A percentile compares a stretch with the other conserved stretches of the same genome.
phyloP scores from a whole-genome alignment of 2,888 invertebrate genomes.

The Rhogogaster chlorosoma region DNA sequence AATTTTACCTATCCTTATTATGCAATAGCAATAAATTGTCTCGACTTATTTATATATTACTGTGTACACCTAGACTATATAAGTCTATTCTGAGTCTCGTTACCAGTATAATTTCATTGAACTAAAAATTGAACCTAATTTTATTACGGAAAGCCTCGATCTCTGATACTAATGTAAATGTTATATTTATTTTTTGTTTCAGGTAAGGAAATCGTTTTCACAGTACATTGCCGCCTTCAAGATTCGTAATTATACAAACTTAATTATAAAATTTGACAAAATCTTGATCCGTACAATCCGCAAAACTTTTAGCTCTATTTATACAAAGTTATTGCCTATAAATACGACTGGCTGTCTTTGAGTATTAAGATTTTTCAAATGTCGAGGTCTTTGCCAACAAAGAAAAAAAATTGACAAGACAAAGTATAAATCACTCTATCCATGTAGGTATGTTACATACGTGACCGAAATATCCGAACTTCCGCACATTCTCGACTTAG shows the following conservation, averaged over 20 bases:
- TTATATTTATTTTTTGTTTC: slow-evolving; percentile 35
- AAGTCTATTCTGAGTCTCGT: neutral
- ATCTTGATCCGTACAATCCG: neutral
- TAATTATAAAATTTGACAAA: neutral
- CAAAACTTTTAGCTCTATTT: neutral
- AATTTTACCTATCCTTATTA: neutral
- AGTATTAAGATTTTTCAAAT: neutral
- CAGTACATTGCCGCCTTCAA: neutral
- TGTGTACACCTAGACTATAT: neutral
- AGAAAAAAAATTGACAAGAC: neutral
- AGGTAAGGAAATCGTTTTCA: neutral
- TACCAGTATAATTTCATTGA: neutral
- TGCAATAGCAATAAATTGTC: neutral
- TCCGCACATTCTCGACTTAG: neutral
- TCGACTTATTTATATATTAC: neutral
- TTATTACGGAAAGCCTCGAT: neutral
- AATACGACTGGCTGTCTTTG: neutral
- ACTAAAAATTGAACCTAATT: neutral
- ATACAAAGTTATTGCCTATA: neutral
- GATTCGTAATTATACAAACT: slow-evolving; percentile 7
- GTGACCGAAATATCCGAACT: neutral
- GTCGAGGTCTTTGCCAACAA: neutral
- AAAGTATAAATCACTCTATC: neutral
- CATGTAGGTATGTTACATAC: neutral
- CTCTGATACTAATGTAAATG: neutral